These are phyloP conservation scores for Chalcis sispes DNA, from an alignment of 2,888 invertebrate species.

Conservation along the genomic window DNA sequence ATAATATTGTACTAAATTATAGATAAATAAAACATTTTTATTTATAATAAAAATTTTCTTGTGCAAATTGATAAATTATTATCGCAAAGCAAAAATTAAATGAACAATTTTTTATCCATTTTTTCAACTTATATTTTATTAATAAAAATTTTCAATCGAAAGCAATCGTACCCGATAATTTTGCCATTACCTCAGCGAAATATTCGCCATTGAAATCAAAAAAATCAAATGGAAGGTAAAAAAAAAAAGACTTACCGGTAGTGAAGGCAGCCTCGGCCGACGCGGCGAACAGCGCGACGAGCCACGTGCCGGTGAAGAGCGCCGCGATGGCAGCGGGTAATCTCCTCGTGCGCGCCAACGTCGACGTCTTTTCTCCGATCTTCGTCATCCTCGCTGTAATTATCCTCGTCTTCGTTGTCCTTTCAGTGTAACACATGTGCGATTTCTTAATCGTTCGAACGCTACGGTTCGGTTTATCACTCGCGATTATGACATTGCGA, in stretches of 20 bases:
- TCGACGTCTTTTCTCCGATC: background rate
- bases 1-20: too few relatives aligned
- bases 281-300: conserved; percentile 64
- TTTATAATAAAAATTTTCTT: too few relatives aligned
- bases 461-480: conserved; percentile 16
- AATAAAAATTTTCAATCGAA: background rate
- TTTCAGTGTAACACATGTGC: background rate
- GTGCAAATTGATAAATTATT: too few relatives aligned
- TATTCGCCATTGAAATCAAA: too few relatives aligned
- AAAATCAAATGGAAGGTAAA: background rate
- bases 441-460: too few relatives aligned
- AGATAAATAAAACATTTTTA: too few relatives aligned
- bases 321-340: conserved; percentile 61
- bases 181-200: too few relatives aligned
- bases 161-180: too few relatives aligned
- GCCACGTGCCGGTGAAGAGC: conserved; percentile 64
- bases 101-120: too few relatives aligned
- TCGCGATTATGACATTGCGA: conserved; percentile 45
- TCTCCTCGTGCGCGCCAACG: conserved; percentile 10
- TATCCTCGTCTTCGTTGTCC: background rate
- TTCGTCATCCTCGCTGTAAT: too few relatives aligned
- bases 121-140: background rate
- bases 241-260: conserved; percentile 66
- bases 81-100: too few relatives aligned
- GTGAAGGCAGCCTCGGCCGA: conserved; percentile 68